Conservation (phyloP, 2,888 invertebrate genomes). For the Axea sp. region DNA sequence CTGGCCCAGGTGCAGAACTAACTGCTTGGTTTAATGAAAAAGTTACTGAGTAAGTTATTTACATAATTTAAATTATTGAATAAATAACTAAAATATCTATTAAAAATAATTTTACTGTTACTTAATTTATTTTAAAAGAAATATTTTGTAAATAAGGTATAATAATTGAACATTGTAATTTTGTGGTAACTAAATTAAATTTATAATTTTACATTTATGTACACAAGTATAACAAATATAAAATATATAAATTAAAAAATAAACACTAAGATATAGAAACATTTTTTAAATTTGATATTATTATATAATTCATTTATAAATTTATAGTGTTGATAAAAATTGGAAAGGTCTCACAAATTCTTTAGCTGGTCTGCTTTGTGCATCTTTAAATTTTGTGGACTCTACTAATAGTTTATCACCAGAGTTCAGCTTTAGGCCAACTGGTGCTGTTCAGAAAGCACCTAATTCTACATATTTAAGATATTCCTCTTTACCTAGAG, state of each 20-base stretch:
- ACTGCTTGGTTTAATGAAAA: constrained; percentile 92
- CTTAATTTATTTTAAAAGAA: too few species aligned
- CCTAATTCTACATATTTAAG: constrained; percentile 82
- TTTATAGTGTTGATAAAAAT: constrained; percentile 86
- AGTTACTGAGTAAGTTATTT: constrained; percentile 69
- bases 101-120: too few species aligned
- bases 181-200: too few species aligned
- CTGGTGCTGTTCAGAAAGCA: constrained; percentile 81
- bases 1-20: constrained; percentile 95
- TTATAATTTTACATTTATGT: too few species aligned
- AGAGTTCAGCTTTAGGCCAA: constrained; percentile 89
- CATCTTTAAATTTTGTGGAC: constrained; percentile 96
- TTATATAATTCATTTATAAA: not conserved
- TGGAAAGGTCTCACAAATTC: constrained; percentile 95
- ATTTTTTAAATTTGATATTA: constrained; percentile 5
- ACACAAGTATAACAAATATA: too few species aligned
- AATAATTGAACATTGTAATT: too few species aligned
- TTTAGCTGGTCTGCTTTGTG: constrained; percentile 96
- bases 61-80: too few species aligned
- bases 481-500: constrained; percentile 95
- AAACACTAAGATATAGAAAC: too few species aligned
- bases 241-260: too few species aligned
- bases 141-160: too few species aligned
- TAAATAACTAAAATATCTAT: too few species aligned
- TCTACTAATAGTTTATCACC: constrained; percentile 91